Percentiles rank a stretch among this genome's conserved stretches.
These are phyloP conservation scores for Drosophila bunnanda DNA, from an alignment of 2,888 invertebrate genomes.

Conservation along the genomic window DNA sequence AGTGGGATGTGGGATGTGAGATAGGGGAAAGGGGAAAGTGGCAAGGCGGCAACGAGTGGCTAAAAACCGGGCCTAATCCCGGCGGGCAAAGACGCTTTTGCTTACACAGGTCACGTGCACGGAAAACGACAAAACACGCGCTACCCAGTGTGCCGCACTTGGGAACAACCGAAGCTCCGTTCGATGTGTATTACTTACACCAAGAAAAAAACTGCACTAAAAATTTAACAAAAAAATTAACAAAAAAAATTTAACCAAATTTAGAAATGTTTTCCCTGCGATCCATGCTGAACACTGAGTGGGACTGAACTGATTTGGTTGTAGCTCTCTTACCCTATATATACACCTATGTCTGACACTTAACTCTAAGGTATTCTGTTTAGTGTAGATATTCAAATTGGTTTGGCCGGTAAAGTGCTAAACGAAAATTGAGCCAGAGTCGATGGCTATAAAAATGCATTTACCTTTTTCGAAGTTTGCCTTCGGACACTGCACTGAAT, in stretches of 20 bases:
- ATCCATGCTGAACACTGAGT: too few species aligned
- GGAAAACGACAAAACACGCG: conserved; percentile 72
- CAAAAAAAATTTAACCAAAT: neutral
- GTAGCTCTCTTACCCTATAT: too few species aligned
- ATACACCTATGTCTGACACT: neutral
- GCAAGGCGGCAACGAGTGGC: neutral
- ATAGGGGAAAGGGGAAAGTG: conserved; percentile 16
- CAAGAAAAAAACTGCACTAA: neutral
- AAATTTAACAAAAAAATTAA: neutral
- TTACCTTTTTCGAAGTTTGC: conserved; percentile 30
- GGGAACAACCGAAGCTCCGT: conserved; percentile 28
- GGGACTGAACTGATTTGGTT: too few species aligned
- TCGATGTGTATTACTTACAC: conserved; percentile 15
- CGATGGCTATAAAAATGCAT: conserved; percentile 40
- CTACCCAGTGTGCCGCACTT: conserved; percentile 55
- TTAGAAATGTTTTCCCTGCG: too few species aligned
- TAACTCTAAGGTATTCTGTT: neutral
- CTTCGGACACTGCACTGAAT: conserved; percentile 22
- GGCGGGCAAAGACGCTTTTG: conserved; percentile 44
- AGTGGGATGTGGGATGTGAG: conserved; percentile 16
- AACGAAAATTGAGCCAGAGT: conserved; percentile 29
- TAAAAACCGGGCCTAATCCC: neutral
- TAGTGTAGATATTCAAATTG: conserved; percentile 28
- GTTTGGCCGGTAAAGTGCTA: conserved; percentile 5
- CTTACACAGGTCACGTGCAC: conserved; percentile 77